A percentile compares a stretch with the other conserved stretches of the same genome.
phyloP scores from a whole-genome alignment of 1,140 invertebrate species.

The Holotrichia oblita region DNA sequence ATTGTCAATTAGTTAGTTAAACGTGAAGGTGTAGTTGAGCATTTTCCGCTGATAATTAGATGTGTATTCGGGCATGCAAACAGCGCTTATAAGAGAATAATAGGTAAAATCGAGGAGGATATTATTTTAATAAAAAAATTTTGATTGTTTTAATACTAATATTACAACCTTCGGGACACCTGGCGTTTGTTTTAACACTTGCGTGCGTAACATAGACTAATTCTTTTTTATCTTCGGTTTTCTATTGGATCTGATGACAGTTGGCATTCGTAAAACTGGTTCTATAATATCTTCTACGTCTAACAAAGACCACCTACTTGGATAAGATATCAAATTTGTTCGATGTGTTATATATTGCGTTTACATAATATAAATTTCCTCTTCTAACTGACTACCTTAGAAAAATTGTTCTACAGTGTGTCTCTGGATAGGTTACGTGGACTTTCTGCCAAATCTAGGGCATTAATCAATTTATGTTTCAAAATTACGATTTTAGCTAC shows the following conservation, averaged over 20 bases:
- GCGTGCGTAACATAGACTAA: not conserved
- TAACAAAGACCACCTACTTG: not conserved
- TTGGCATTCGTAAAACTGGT: constrained; percentile 5
- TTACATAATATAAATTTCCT: not conserved
- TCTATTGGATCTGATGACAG: constrained; percentile 12
- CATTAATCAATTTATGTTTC: too few species aligned
- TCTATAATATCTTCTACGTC: not conserved
- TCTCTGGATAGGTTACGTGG: too few species aligned
- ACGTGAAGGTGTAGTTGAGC: too few species aligned
- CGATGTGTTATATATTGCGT: not conserved
- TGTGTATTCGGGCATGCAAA: too few species aligned
- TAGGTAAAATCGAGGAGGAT: too few species aligned
- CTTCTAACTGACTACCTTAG: too few species aligned
- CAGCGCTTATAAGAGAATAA: too few species aligned
- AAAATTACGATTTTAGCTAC: too few species aligned
- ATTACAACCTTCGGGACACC: not conserved
- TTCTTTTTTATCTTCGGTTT: not conserved
- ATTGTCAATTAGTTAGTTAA: not conserved
- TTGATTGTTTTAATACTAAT: not conserved
- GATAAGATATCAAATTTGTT: not conserved
- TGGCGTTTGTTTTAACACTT: constrained; percentile 2
- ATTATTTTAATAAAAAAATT: too few species aligned
- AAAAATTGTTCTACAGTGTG: too few species aligned
- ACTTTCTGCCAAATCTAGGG: too few species aligned
- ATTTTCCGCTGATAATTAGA: too few species aligned